Evolutionary conservation across 2,888 invertebrate species (phyloP).

Genomic region (Iselma pallidipennis): DNA sequence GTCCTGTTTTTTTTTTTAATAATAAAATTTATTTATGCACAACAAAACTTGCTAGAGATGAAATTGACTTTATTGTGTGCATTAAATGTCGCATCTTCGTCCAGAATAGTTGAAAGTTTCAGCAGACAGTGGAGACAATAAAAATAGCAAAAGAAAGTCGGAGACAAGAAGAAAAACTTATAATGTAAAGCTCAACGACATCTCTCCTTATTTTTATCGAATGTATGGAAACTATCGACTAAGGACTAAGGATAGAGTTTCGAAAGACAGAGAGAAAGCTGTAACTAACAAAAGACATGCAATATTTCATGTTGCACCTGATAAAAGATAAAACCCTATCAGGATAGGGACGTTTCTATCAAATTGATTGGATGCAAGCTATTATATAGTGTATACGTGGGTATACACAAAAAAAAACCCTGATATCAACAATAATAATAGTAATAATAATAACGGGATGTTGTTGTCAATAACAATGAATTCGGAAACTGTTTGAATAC

Average conservation of each 20-base stretch:
- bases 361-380: neutral
- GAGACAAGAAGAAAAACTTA: neutral
- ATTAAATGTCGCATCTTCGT: neutral
- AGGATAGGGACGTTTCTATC: neutral
- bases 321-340: too few relatives aligned
- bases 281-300: neutral
- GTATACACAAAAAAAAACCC: too few relatives aligned
- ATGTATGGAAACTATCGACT: too few relatives aligned
- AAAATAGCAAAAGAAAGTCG: neutral
- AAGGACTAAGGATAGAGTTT: too few relatives aligned
- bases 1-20: too few relatives aligned
- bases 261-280: too few relatives aligned
- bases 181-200: neutral
- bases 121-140: neutral
- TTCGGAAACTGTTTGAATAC: neutral
- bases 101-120: neutral
- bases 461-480: too few relatives aligned
- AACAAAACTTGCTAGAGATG: neutral
- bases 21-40: too few relatives aligned
- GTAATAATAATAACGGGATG: neutral
- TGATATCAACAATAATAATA: neutral
- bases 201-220: neutral
- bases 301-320: neutral
- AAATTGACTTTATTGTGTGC: neutral
- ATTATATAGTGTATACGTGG: too few relatives aligned